Evolutionary conservation across 2,888 invertebrate species (phyloP).

Genomic region (Agonopterix alstromeriana): DNA sequence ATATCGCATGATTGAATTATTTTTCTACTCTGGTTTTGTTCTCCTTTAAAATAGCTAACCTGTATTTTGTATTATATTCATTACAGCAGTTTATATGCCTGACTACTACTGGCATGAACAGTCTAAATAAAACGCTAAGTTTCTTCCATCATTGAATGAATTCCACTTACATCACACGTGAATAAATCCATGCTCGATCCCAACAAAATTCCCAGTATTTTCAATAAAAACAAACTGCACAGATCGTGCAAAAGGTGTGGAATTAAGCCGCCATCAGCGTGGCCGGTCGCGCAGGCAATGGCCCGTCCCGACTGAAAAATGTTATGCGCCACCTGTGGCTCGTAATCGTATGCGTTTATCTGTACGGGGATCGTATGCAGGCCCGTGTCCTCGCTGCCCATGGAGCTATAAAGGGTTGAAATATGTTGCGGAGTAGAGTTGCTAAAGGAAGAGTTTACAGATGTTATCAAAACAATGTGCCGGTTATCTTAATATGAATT

Average conservation of each 20-base stretch:
- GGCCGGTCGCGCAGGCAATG: conserved; percentile 22
- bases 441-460: too few relatives aligned
- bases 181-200: conserved; percentile 10
- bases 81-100: too few relatives aligned
- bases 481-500: too few relatives aligned
- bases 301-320: conserved; percentile 57
- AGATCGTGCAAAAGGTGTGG: conserved; percentile 49
- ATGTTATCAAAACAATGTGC: not conserved
- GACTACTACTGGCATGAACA: too few relatives aligned
- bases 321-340: conserved; percentile 75
- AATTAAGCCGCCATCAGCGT: conserved; percentile 50
- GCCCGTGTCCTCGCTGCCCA: conserved; percentile 16
- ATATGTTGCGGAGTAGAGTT: too few relatives aligned
- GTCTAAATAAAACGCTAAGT: too few relatives aligned
- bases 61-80: too few relatives aligned
- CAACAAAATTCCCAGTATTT: conserved; percentile 44
- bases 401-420: conserved; percentile 5
- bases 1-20: too few relatives aligned
- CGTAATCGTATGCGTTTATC: conserved; percentile 76
- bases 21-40: too few relatives aligned
- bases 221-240: conserved; percentile 61
- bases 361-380: conserved; percentile 54
- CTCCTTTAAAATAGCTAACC: too few relatives aligned
- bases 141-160: not conserved
- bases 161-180: not conserved